Percentiles rank a stretch among this genome's conserved stretches.
Evolutionary conservation across 2,797 vertebrate genomes (phyloP).

Genomic region (Lepus townsendii): DNA sequence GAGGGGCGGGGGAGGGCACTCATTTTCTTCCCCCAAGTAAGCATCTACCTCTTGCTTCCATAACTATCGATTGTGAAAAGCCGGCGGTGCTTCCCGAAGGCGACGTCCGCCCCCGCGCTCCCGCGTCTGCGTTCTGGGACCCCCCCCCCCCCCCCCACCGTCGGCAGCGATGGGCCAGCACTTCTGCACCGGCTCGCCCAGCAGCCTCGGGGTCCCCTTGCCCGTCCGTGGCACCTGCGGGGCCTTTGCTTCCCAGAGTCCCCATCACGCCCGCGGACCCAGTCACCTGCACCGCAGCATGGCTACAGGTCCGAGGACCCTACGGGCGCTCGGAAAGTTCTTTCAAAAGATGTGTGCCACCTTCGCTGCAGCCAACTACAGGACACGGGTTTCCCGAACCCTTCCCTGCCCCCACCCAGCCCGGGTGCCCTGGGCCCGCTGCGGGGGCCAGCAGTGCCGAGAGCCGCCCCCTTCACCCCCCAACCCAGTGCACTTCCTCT

Average conservation of each 20-base stretch:
- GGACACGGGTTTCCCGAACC: not conserved
- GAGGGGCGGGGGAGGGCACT: slow-evolving; percentile 61
- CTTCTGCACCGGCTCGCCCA: not conserved
- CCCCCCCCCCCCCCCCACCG: not conserved
- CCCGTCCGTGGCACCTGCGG: not conserved
- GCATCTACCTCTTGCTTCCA: slow-evolving; percentile 54
- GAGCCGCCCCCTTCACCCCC: not conserved
- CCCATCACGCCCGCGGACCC: not conserved
- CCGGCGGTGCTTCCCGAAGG: not conserved
- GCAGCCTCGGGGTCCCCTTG: not conserved
- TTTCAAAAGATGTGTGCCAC: slow-evolving; percentile 54
- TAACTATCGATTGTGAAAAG: slow-evolving; percentile 66
- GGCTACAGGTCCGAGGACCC: not conserved
- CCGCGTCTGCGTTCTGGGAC: not conserved
- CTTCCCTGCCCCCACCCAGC: slow-evolving; percentile 29
- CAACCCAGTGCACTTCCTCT: not conserved
- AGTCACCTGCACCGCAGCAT: slow-evolving; percentile 33
- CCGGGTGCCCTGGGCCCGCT: not conserved
- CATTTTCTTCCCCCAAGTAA: slow-evolving; percentile 48
- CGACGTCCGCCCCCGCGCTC: not conserved
- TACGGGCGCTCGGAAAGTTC: slow-evolving; percentile 62
- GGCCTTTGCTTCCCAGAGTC: not conserved
- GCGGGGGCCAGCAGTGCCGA: not conserved
- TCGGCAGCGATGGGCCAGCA: not conserved
- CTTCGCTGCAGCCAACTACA: slow-evolving; percentile 32